Percentiles rank a stretch among this genome's conserved stretches.
These are phyloP conservation scores for Pherbina coryleti DNA, from an alignment of 2,888 invertebrate species.

Conservation along the genomic window DNA sequence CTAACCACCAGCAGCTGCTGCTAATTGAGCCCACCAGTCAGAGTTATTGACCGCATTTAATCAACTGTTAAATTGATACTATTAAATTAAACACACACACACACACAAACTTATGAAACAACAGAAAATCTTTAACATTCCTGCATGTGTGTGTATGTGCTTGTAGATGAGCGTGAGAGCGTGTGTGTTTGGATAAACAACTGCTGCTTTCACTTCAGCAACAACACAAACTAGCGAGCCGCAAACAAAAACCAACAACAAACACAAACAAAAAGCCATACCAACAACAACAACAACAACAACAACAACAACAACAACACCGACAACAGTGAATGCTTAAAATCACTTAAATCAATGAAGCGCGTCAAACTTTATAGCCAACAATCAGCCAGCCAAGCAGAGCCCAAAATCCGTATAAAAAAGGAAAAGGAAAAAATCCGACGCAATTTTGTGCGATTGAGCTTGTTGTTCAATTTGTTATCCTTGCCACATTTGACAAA, in stretches of 20 bases:
- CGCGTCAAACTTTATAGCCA: not conserved
- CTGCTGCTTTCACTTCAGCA: not conserved
- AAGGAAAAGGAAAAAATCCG: not conserved
- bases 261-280: not conserved
- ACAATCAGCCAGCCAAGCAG: not conserved
- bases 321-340: not conserved
- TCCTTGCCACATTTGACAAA: not conserved
- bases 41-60: slow-evolving; percentile 38
- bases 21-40: too few relatives aligned
- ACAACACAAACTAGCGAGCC: too few relatives aligned
- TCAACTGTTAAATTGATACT: slow-evolving; percentile 50
- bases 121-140: too few relatives aligned
- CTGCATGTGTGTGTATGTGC: too few relatives aligned
- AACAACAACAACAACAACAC: not conserved
- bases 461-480: not conserved
- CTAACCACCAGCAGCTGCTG: too few relatives aligned
- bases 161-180: too few relatives aligned
- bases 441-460: slow-evolving; percentile 2
- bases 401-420: too few relatives aligned
- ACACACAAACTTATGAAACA: not conserved
- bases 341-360: not conserved
- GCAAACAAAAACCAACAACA: not conserved
- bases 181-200: too few relatives aligned
- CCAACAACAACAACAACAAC: not conserved
- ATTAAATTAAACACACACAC: slow-evolving; percentile 31